A percentile compares a stretch with the other conserved stretches of the same genome.
Conservation (phyloP, 2,888 invertebrate genomes). For the Agonopterix heracliana region DNA sequence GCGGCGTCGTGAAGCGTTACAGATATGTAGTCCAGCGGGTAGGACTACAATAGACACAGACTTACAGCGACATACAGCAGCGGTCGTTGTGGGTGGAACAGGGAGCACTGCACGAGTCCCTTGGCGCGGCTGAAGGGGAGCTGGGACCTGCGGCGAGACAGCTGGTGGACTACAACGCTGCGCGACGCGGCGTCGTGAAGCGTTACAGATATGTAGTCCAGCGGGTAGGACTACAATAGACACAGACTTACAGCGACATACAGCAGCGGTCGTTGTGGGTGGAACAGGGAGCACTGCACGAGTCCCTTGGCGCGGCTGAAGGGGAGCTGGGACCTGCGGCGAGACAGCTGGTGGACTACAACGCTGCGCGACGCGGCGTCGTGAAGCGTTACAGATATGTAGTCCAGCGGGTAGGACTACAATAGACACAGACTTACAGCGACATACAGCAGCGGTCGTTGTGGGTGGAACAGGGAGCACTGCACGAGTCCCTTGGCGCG, state of each 20-base stretch:
- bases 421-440: conserved; percentile 78
- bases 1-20: conserved; percentile 91
- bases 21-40: conserved; percentile 94
- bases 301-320: conserved; percentile 92
- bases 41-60: conserved; percentile 15
- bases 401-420: conserved; percentile 84
- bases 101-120: conserved; percentile 92
- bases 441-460: conserved; percentile 93
- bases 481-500: conserved; percentile 94
- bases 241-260: conserved; percentile 89
- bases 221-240: conserved; percentile 42
- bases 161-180: conserved; percentile 94
- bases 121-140: conserved; percentile 93
- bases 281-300: conserved; percentile 95
- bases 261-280: conserved; percentile 92
- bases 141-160: conserved; percentile 92
- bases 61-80: conserved; percentile 94
- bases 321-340: conserved; percentile 91
- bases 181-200: conserved; percentile 89
- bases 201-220: conserved; percentile 96
- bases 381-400: conserved; percentile 91
- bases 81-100: conserved; percentile 95
- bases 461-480: conserved; percentile 95
- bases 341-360: conserved; percentile 94
- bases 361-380: conserved; percentile 90